A percentile compares a stretch with the other conserved stretches of the same genome.
phyloP scores from a whole-genome alignment of 2,113 vertebrate genomes.

The Caranx melampygus region DNA sequence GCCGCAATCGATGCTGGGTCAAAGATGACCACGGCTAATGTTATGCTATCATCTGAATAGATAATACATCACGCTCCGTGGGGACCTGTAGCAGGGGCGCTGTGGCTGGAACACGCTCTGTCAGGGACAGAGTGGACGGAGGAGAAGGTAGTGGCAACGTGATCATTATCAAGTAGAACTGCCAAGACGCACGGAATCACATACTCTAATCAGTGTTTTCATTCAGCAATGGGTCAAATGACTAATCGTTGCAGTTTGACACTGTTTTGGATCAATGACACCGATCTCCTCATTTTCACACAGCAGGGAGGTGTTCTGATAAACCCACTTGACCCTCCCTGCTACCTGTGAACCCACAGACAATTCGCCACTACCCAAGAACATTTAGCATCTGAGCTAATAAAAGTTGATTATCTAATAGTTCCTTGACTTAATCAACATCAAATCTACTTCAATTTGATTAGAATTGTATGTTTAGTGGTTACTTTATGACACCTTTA shows the following conservation, averaged over 20 bases:
- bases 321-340: no score
- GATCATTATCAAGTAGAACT: no score
- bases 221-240: neutral
- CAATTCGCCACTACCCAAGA: no score
- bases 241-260: neutral
- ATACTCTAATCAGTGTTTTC: neutral
- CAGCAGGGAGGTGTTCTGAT: no score
- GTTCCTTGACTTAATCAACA: neutral
- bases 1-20: constrained; percentile 55
- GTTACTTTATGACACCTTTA: neutral
- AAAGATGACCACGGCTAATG: constrained; percentile 63
- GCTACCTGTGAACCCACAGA: no score
- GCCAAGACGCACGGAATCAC: neutral
- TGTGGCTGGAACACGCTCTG: neutral
- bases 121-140: neutral
- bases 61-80: constrained; percentile 35
- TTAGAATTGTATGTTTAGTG: neutral
- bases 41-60: constrained; percentile 59
- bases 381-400: neutral
- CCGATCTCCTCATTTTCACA: no score
- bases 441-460: neutral
- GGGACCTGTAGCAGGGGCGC: constrained; percentile 16
- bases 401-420: neutral
- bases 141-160: no score
- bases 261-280: no score